Evolutionary conservation across 2,113 vertebrate genomes (phyloP).

Genomic region (Propithecus coquereli): DNA sequence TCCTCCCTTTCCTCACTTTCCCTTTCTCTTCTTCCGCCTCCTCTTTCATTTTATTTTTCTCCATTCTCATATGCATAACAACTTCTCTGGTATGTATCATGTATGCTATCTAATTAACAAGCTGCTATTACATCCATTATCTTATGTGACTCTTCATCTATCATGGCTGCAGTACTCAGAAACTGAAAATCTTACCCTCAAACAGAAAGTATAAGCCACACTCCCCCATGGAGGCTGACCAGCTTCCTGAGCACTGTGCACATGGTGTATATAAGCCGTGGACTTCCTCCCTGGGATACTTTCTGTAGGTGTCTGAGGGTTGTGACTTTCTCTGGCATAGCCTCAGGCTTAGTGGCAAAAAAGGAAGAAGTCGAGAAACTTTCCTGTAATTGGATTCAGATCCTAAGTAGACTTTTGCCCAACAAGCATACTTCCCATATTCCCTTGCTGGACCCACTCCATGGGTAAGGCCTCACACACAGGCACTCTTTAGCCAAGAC

Average conservation of each 20-base stretch:
- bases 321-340: neutral
- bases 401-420: constrained; percentile 29
- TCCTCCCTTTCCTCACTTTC: neutral
- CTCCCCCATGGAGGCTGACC: neutral
- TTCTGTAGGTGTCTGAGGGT: neutral
- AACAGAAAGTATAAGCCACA: neutral
- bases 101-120: neutral
- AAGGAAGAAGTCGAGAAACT: constrained; percentile 41
- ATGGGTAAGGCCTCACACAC: neutral
- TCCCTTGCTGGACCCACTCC: neutral
- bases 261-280: neutral
- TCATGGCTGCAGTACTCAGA: neutral
- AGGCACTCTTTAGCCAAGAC: neutral
- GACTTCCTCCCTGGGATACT: neutral
- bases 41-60: neutral
- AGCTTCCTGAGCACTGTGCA: neutral
- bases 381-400: constrained; percentile 15
- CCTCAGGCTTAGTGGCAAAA: neutral
- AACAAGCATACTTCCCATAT: neutral
- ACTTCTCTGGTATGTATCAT: neutral
- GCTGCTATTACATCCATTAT: neutral
- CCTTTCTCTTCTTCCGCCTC: neutral
- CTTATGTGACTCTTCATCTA: neutral
- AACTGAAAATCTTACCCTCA: neutral
- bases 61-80: neutral